phyloP scores from a whole-genome alignment of 2,888 invertebrate species.

The Plebejus anna region DNA sequence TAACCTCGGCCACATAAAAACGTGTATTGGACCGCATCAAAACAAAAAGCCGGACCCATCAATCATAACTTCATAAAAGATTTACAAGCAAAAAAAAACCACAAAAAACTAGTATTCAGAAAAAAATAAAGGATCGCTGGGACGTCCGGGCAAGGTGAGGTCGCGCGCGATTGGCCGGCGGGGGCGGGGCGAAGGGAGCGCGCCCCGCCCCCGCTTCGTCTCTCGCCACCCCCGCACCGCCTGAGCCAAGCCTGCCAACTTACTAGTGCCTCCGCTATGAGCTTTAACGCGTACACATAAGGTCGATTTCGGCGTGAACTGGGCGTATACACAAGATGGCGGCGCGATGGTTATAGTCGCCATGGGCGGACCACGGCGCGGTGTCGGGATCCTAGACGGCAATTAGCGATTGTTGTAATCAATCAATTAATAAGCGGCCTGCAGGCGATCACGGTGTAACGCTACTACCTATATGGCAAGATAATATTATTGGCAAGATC shows the following conservation, averaged over 20 bases:
- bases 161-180: conserved; percentile 67
- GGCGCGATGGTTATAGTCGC: conserved; percentile 67
- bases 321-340: conserved; percentile 50
- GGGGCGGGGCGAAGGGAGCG: conserved; percentile 66
- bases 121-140: conserved; percentile 59
- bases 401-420: conserved; percentile 74
- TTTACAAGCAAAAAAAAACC: conserved; percentile 38
- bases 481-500: not conserved
- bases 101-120: conserved; percentile 48
- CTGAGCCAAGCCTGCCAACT: conserved; percentile 56
- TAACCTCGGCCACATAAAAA: conserved; percentile 26
- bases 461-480: not conserved
- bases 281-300: conserved; percentile 45
- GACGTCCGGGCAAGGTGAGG: conserved; percentile 74
- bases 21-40: conserved; percentile 32
- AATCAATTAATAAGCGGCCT: conserved; percentile 44
- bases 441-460: not conserved
- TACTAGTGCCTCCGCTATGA: conserved; percentile 52
- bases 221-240: conserved; percentile 62
- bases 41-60: conserved; percentile 33
- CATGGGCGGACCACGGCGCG: conserved; percentile 74
- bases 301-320: conserved; percentile 47
- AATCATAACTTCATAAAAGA: conserved; percentile 35
- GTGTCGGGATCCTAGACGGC: conserved; percentile 66
- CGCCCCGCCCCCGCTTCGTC: conserved; percentile 63